phyloP scores from a whole-genome alignment of 2,888 invertebrate species.

The Trachelus troglodyta region DNA sequence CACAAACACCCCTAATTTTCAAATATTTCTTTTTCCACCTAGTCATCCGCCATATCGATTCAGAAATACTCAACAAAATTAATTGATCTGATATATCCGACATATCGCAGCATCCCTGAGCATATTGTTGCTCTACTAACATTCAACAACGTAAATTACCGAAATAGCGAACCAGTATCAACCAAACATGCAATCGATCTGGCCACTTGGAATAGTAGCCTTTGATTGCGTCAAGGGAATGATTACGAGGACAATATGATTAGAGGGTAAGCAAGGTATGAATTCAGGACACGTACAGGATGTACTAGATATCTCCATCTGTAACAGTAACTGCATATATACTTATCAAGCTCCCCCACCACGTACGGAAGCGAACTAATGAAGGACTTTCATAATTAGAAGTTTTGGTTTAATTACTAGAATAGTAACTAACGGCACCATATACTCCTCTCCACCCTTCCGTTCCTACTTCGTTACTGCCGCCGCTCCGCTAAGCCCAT shows the following conservation, averaged over 20 bases:
- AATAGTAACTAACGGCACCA: conserved; percentile 44
- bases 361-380: conserved; percentile 39
- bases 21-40: too few relatives aligned
- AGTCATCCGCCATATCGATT: too few relatives aligned
- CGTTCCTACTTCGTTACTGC: conserved; percentile 15
- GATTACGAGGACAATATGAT: not conserved
- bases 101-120: not conserved
- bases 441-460: conserved; percentile 7
- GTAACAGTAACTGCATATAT: not conserved
- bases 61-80: not conserved
- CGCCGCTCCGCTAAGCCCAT: conserved; percentile 17
- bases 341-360: not conserved
- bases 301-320: not conserved
- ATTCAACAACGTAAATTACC: not conserved
- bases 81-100: not conserved
- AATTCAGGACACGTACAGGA: not conserved
- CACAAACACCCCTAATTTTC: too few relatives aligned
- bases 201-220: not conserved
- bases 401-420: conserved; percentile 52
- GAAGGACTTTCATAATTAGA: conserved; percentile 56
- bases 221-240: not conserved
- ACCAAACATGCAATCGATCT: not conserved
- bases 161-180: not conserved
- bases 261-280: not conserved
- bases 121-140: not conserved